Base-by-base conservation (phyloP, 2,888 invertebrate genomes). In the Nemapogon koenigi region DNA sequence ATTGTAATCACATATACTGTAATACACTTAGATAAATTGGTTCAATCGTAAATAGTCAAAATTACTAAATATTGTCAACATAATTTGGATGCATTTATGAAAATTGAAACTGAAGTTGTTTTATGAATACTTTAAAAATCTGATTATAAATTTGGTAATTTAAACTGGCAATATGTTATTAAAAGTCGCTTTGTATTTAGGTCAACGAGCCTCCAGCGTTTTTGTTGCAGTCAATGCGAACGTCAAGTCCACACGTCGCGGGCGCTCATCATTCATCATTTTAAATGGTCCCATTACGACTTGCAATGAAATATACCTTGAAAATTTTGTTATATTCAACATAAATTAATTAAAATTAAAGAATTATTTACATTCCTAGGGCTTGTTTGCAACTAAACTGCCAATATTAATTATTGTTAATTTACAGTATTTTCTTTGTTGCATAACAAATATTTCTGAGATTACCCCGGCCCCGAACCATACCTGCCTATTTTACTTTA, bases 171-270 rank as follows among this genome's bases (percentile, higher is more conserved):
- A 33, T 33, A 42, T 37, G 43, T 45, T 42, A 49, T 49, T 49
- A 49, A 47, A 46, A 40, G 40, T 38, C 44, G 41, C 43, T 46
- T 42, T 37, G 41, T 49, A 50, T 48, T 48, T 49, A 46, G 47
- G 47, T 45, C 50, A 42, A 16, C 39, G 35, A 37, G 27, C 36
- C 22, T 33, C 37, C 38, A 33, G 38, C 37, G 35, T 49, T 48
- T 44, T 44, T 46, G 46, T 42, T 43, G 37, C 42, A 42, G 30
- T 37, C 36, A 39, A 35, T 37, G 42, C 37, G 36, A 17, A 28
- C 42, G 42, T 39, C 42, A 42, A 29, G 26, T 37, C 40, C 43
- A 45, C 42, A 45, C 46, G 44, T 35, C 26, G 29, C 44, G 30
- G 30, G 40, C 27, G 44, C 28, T 37, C 29, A 25, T 26, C 46